These are phyloP conservation scores for Tetheella fluctuosa DNA, from an alignment of 2,888 invertebrate genomes.

Conservation along the genomic window DNA sequence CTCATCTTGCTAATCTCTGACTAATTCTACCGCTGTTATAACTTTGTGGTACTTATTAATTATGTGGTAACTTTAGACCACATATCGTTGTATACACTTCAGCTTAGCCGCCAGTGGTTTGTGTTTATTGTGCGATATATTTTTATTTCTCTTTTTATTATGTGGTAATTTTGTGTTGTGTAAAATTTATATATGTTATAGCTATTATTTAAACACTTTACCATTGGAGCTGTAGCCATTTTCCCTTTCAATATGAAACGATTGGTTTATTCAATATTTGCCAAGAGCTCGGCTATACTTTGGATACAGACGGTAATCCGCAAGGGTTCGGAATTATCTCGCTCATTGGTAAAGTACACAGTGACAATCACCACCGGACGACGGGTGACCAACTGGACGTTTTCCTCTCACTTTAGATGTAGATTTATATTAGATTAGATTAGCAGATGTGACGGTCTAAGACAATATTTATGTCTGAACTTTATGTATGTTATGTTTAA, in stretches of 20 bases:
- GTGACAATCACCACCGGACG: slow-evolving; percentile 41
- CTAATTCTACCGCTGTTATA: too few species aligned
- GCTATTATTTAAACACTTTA: background rate
- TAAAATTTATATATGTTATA: too few species aligned
- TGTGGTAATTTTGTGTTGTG: too few species aligned
- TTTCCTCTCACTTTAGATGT: slow-evolving; percentile 31
- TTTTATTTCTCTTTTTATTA: too few species aligned
- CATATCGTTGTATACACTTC: too few species aligned
- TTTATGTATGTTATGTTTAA: too few species aligned
- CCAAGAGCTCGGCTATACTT: slow-evolving; percentile 30
- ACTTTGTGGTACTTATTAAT: too few species aligned
- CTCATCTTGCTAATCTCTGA: too few species aligned
- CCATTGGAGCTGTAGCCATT: background rate
- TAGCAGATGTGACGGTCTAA: background rate
- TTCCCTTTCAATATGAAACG: slow-evolving; percentile 6
- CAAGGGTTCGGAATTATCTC: slow-evolving; percentile 49
- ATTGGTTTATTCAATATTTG: slow-evolving; percentile 42
- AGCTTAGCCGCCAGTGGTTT: too few species aligned
- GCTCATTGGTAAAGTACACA: slow-evolving; percentile 61
- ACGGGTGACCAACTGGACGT: slow-evolving; percentile 39
- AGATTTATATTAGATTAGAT: slow-evolving; percentile 19
- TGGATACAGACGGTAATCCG: slow-evolving; percentile 35
- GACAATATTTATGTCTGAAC: too few species aligned
- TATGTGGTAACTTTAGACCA: too few species aligned
- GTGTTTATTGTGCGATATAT: too few species aligned